Evolutionary conservation across 2,797 vertebrate species (phyloP).

Genomic region (Acanthiza pusilla): DNA sequence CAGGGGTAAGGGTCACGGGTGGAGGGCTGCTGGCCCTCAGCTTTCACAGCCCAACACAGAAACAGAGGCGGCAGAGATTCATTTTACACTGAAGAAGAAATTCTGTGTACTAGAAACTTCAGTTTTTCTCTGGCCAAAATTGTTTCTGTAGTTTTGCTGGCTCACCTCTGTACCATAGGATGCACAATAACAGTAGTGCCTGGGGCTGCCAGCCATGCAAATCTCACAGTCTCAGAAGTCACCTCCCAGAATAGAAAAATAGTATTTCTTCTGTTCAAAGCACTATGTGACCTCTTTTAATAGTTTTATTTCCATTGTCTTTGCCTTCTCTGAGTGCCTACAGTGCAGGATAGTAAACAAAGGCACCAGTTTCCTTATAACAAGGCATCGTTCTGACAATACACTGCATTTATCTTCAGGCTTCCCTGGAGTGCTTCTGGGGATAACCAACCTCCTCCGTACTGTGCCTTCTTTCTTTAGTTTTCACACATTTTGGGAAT

Average conservation of each 20-base stretch:
- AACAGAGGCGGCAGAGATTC: neutral
- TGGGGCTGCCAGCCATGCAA: neutral
- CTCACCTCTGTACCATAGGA: neutral
- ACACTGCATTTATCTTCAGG: neutral
- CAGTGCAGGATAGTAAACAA: neutral
- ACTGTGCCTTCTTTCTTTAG: neutral
- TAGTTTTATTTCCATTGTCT: neutral
- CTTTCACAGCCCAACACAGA: neutral
- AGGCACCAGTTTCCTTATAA: neutral
- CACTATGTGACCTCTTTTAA: neutral
- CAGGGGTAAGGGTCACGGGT: fast-evolving
- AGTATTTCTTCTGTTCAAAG: neutral
- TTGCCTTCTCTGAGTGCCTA: neutral
- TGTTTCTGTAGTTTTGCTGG: neutral
- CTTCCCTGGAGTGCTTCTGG: neutral
- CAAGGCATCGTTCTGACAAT: neutral
- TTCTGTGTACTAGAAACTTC: neutral
- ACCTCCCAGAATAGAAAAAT: neutral
- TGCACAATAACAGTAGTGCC: neutral
- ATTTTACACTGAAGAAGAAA: neutral
- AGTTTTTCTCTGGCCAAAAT: neutral
- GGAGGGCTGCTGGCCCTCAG: neutral
- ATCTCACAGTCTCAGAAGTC: neutral
- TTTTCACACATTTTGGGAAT: neutral
- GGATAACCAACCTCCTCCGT: neutral